phyloP scores from a whole-genome alignment of 2,888 invertebrate genomes.

The Graphium colonna region DNA sequence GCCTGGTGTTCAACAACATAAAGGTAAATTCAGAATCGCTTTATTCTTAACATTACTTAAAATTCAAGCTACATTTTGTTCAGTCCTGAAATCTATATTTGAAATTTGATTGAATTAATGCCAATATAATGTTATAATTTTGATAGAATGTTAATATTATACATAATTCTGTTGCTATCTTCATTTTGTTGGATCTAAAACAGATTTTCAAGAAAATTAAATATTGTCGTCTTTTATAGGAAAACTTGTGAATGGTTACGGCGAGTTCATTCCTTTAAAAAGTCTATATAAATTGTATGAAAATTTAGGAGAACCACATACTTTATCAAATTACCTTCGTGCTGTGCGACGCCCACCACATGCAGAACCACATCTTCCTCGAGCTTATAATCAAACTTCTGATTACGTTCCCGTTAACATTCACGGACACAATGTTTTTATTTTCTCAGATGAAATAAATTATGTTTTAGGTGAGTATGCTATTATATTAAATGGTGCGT shows the following conservation, averaged over 20 bases:
- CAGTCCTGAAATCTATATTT: too few species aligned
- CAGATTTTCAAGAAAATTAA: neutral
- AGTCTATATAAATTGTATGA: slow-evolving; percentile 65
- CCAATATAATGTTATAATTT: too few species aligned
- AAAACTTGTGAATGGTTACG: slow-evolving; percentile 49
- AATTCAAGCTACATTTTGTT: too few species aligned
- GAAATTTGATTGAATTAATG: too few species aligned
- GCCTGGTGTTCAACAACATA: slow-evolving; percentile 54
- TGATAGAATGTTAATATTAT: too few species aligned
- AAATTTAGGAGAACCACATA: slow-evolving; percentile 67
- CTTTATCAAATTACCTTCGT: slow-evolving; percentile 57
- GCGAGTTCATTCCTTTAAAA: slow-evolving; percentile 61
- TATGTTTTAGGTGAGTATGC: slow-evolving; percentile 53
- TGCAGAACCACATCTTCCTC: slow-evolving; percentile 35
- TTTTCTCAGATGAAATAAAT: slow-evolving; percentile 55
- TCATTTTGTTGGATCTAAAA: neutral
- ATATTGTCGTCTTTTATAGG: slow-evolving; percentile 37
- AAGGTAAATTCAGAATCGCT: slow-evolving; percentile 45
- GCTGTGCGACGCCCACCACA: slow-evolving; percentile 50
- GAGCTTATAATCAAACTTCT: slow-evolving; percentile 40
- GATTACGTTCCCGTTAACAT: slow-evolving; percentile 33
- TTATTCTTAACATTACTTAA: too few species aligned
- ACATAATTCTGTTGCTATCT: neutral
- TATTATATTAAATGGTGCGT: too few species aligned
- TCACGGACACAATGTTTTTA: slow-evolving; percentile 55